phyloP scores from a whole-genome alignment of 2,797 vertebrate species.

The Acomys russatus region DNA sequence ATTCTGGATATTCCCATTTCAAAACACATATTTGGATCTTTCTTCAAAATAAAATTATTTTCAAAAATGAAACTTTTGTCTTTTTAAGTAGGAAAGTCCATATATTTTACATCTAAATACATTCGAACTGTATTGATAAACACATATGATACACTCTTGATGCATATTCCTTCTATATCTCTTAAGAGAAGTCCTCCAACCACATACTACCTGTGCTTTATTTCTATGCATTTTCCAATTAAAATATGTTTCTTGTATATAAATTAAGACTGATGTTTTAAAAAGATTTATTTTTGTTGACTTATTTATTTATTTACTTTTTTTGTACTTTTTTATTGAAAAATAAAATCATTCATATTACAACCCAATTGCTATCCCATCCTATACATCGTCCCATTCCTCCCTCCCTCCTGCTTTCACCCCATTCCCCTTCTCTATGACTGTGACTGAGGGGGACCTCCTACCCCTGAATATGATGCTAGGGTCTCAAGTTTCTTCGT shows the following conservation, averaged over 20 bases:
- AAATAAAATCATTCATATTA: too few species aligned
- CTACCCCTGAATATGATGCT: too few species aligned
- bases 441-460: too few species aligned
- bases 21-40: neutral
- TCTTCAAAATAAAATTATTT: constrained; percentile 33
- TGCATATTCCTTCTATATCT: neutral
- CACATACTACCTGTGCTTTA: neutral
- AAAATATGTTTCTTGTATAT: neutral
- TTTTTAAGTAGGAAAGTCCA: neutral
- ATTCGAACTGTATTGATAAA: neutral
- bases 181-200: neutral
- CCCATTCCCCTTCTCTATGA: too few species aligned
- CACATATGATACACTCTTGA: neutral
- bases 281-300: neutral
- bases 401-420: too few species aligned
- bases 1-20: neutral
- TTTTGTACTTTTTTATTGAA: too few species aligned
- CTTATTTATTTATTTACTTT: neutral
- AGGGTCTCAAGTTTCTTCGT: too few species aligned
- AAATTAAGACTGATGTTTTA: neutral
- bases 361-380: too few species aligned
- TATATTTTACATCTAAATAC: constrained; percentile 17
- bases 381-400: too few species aligned
- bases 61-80: neutral
- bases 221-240: neutral